Conservation (phyloP, 2,797 vertebrate species). For the Sebastes matsubarae region DNA sequence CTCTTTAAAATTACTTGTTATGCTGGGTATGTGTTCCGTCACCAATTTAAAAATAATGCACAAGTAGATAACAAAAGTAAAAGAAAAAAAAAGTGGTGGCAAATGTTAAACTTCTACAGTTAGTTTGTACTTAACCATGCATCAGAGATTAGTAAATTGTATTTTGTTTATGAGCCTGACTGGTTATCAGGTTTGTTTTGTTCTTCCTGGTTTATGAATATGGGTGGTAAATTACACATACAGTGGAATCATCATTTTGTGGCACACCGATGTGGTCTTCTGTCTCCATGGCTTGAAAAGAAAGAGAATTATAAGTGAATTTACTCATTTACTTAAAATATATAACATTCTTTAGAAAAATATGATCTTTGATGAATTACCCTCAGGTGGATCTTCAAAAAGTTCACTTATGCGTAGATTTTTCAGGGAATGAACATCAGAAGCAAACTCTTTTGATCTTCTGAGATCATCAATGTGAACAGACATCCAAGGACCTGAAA, state of each 20-base stretch:
- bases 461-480: conserved; percentile 87
- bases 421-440: conserved; percentile 66
- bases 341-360: neutral
- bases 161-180: neutral
- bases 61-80: neutral
- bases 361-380: conserved; percentile 2
- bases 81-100: neutral
- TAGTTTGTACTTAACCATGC: neutral
- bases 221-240: conserved; percentile 17
- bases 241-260: conserved; percentile 15
- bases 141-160: neutral
- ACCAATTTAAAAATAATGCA: neutral
- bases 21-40: neutral
- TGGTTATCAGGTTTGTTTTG: neutral
- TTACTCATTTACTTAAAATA: neutral
- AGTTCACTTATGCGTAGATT: conserved; percentile 32
- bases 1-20: neutral
- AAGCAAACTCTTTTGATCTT: conserved; percentile 79
- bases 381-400: conserved; percentile 33
- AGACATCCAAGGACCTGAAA: conserved; percentile 40
- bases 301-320: neutral
- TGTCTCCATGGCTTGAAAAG: conserved; percentile 1
- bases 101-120: neutral
- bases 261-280: neutral
- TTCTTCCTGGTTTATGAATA: neutral